Evolutionary conservation across 1,140 invertebrate genomes (phyloP), one percentile per base, ranked within the genome.

Genomic region (Pachypeltis micranthus): DNA sequence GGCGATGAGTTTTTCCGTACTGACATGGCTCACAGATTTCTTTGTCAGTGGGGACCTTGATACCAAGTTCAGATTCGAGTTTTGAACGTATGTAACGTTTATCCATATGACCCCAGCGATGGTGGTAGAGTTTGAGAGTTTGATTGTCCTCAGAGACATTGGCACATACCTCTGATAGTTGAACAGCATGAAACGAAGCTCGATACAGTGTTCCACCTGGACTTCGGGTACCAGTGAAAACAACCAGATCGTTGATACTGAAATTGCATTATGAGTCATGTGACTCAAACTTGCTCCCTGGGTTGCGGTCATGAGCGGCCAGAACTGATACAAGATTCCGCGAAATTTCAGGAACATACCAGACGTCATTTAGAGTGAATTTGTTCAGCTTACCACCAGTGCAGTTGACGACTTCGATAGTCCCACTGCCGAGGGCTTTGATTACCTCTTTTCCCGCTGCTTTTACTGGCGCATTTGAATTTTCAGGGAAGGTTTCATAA

Each of bases 301-400:
- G 25, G 31, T 70, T 69, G 61, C 60, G 61, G 44, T 70, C 68
- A 26, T 71, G 68, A 19, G 69, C 68, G 34, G 67, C 69, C 63
- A 70, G 59, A 64, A 71, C 64, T 47, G 72, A 73, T 63, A 73
- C 70, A 24, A 72, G 55, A 63, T 72, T 72, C 63, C 59, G 69
- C 1, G 56, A 61, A 54, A 72, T 67, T 19, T 69, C 62, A 29
- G 69, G 69, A 28, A 72, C 69, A 65, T 66, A 68, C 71, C 68
- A 73, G 0, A 72, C 68, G 65, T 72, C 67, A 4, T 55, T 54
- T 21, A 72, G 59, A 21, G 61, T 65, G 10, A 70, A 58, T 29
- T 65, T 63, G 44, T 65, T 12, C 1, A n/a, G 59, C 61, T 63
- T 62, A 24, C 63, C 65, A 58, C 66, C 54, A 24, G 58, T 51